Evolutionary conservation across 1,140 invertebrate species (phyloP).

Genomic region (Apis laboriosa): DNA sequence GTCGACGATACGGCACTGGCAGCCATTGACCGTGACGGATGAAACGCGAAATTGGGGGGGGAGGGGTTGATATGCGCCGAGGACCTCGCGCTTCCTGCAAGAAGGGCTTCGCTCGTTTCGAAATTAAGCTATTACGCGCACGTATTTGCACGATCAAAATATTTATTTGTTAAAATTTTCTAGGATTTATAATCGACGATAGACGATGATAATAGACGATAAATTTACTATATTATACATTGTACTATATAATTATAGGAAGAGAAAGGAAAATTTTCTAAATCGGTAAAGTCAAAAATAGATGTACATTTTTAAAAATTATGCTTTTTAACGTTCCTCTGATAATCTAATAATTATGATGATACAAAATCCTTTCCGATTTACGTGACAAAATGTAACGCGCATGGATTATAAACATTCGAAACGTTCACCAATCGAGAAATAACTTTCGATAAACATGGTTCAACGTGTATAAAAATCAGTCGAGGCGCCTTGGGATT

Average conservation of each 20-base stretch:
- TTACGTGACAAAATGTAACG: too few species aligned
- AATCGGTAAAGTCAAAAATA: too few species aligned
- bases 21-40: slow-evolving; percentile 58
- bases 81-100: slow-evolving; percentile 18
- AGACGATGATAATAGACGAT: too few species aligned
- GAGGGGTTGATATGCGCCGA: slow-evolving; percentile 47
- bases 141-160: too few species aligned
- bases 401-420: background rate
- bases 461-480: background rate
- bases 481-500: slow-evolving; percentile 38
- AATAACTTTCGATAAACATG: slow-evolving; percentile 24
- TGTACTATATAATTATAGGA: too few species aligned
- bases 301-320: too few species aligned
- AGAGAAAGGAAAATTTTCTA: too few species aligned
- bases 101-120: background rate
- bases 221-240: too few species aligned
- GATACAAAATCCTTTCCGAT: background rate
- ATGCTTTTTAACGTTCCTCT: background rate
- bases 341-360: background rate
- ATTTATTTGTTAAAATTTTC: too few species aligned
- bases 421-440: background rate
- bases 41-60: slow-evolving; percentile 54
- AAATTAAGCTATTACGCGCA: slow-evolving; percentile 21
- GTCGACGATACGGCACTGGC: slow-evolving; percentile 58
- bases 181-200: too few species aligned